Base-by-base conservation (phyloP, 1,140 invertebrate genomes). In the Drosophila serrata region DNA sequence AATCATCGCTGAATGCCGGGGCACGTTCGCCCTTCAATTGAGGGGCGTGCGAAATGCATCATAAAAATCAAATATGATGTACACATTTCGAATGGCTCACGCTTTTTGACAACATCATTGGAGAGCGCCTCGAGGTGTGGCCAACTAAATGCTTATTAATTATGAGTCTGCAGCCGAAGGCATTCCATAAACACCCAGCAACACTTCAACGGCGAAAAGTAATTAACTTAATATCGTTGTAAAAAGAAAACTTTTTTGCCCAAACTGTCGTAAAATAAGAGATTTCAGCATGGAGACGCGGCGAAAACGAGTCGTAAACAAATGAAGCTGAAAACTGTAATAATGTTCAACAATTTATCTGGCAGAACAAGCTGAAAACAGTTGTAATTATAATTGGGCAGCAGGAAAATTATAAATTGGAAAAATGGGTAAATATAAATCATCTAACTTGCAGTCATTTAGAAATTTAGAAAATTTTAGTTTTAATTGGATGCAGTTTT, bases 201-300 rank as follows among this genome's bases (percentile, higher is more conserved):
- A 17, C 59, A 48, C 39, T 46, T 48, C 37, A 55, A 49, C 40
- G 43, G 60, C 76, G n/a, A 59, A 67, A 63, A 60, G 81, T 73
- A 85, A 85, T 85, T 81, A 81, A 69, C 79, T 58, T 61, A 82
- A 75, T 79, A 77, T 73, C 55, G 67, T 27, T 64, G 73, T 77
- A 69, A 64, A 79, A 72, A 72, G 68, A 72, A 70, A 81, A 80
- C 53, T 80, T 85, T 75, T 69, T 60, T 19, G 35, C 46, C 56
- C 64, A 64, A 77, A 81, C 43, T 74, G 59, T 64, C 58, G 57
- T 76, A 68, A 85, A 77, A 79, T 61, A 55, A 67, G 17, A 53
- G 62, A 39, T 55, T 62, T 62, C 24, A 35, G 58, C 40, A n/a
- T 37, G 19, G 7, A 29, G 17, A 24, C 22, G 35, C 8, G 35